Evolutionary conservation across 2,113 vertebrate genomes (phyloP).

Genomic region (Passer montanus): DNA sequence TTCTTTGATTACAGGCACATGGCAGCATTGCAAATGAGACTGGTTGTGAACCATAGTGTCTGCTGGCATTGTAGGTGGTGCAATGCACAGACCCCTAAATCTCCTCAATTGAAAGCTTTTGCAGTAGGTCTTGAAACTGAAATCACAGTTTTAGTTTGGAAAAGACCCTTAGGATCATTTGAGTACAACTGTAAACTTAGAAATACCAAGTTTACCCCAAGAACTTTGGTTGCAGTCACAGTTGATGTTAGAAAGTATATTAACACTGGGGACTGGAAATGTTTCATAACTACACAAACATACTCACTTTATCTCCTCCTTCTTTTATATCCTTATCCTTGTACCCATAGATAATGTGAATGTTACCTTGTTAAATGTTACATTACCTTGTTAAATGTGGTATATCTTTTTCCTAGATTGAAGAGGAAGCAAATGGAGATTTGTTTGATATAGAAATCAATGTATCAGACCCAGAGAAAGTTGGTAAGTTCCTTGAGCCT

Average conservation of each 20-base stretch:
- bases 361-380: background rate
- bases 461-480: constrained; percentile 98
- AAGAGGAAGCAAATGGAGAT: constrained; percentile 90
- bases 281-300: background rate
- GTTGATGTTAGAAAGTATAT: background rate
- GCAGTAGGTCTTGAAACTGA: background rate
- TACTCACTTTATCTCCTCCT: background rate
- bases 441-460: constrained; percentile 91
- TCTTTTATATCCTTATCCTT: background rate
- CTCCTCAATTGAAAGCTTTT: background rate
- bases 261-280: background rate
- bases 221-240: background rate
- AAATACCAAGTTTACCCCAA: background rate
- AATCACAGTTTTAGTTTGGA: background rate
- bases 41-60: background rate
- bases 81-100: background rate
- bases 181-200: background rate
- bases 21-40: background rate
- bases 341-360: background rate
- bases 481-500: constrained; percentile 79
- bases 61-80: background rate
- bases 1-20: background rate
- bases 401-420: constrained; percentile 74
- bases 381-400: background rate
- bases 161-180: background rate